Conservation (phyloP, 2,888 invertebrate genomes). For the Seira ritae region DNA sequence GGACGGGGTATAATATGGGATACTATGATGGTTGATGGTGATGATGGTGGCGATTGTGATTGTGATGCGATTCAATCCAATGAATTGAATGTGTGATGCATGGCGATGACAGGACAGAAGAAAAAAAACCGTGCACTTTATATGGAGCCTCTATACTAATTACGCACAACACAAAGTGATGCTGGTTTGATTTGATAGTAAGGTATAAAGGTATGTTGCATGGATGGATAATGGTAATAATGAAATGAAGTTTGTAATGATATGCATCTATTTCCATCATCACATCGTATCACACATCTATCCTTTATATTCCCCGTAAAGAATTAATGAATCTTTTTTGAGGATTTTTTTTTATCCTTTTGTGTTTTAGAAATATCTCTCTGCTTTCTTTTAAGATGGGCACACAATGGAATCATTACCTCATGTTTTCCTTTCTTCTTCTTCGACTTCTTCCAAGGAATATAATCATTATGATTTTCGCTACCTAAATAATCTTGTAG, state of each 20-base stretch:
- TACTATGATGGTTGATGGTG: no score
- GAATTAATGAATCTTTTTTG: neutral
- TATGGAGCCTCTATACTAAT: slow-evolving; percentile 5
- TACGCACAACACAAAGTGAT: slow-evolving; percentile 13
- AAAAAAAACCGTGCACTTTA: neutral
- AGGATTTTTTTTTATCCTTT: neutral
- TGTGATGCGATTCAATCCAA: no score
- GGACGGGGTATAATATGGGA: no score
- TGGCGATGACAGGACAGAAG: slow-evolving; percentile 18
- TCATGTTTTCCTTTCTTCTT: slow-evolving; percentile 9
- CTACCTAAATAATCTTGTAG: no score
- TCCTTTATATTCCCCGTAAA: no score
- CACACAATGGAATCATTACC: slow-evolving; percentile 2
- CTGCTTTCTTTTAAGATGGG: slow-evolving; percentile 2
- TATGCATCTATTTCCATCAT: neutral
- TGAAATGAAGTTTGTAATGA: neutral
- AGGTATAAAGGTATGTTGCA: no score
- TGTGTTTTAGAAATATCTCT: neutral
- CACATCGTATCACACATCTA: no score
- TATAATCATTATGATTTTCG: no score
- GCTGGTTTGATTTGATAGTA: no score
- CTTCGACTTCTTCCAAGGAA: no score
- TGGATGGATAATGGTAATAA: no score
- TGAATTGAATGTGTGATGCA: slow-evolving; percentile 12
- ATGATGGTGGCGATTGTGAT: no score